Base-by-base conservation (phyloP, 2,888 invertebrate genomes). In the Cryptocheilus praepositus region DNA sequence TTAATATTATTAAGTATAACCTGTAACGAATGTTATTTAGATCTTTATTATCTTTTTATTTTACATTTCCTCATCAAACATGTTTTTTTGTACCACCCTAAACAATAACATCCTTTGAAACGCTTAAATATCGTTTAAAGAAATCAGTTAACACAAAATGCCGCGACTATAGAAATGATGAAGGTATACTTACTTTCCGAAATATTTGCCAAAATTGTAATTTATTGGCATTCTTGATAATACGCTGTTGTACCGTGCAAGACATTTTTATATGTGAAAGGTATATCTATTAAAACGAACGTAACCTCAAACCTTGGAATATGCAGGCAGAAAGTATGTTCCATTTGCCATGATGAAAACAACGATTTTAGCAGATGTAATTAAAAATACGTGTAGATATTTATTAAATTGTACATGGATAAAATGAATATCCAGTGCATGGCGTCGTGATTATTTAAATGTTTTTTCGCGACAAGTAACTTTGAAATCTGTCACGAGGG, bases 401-500 rank as follows among this genome's bases (percentile, higher is more conserved):
- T 19, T 21, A 18, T 44, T 43, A 36, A 36, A 36, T 43, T 19
- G 19, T 18, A 2, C 13, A 49, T 18, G 7, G 19, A 2, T 44
- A 21, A 13, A 21, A 21, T n/a, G 44, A 44, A 19, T 44, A 56
- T 7, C 19, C n/a, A 8, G 13, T 19, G 21, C 11, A 15, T 44
- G 21, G 18, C 36, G n/a, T 43, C 19, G 46, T 18, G 19, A 45
- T 49, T 58, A 5, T 55, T 51, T 28, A 28, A 19, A 43, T 36
- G 25, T 60, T 60, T 46, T 28, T 45, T 46, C 36, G 19, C 21
- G 16, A 28, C 63, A 65, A 66, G 61, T 68, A 69, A 70, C 58
- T 65, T 64, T 53, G 36, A 61, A 64, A 54, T 64, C 66, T 71
- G 78, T 76, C 80, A 67, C 80, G 73, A 79, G 78, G 74, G 79